Evolutionary conservation across 2,113 vertebrate species (phyloP).

Genomic region (Camelus bactrianus): DNA sequence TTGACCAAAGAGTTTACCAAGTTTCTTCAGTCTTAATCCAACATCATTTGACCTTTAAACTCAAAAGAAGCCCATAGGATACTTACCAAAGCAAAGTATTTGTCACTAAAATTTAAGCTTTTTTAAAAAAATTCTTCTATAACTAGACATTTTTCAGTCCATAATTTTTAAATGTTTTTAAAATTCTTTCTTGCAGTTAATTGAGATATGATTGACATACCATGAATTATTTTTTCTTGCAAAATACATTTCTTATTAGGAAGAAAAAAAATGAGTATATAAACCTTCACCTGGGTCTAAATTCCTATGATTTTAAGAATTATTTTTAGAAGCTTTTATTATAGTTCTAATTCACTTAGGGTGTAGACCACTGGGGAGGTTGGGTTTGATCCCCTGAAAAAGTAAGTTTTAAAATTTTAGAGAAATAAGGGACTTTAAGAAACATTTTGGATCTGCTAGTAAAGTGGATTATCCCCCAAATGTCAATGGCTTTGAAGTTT

Average conservation of each 20-base stretch:
- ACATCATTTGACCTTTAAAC: not conserved
- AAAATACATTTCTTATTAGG: not conserved
- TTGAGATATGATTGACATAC: too few relatives aligned
- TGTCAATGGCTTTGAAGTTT: not conserved
- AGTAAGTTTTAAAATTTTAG: not conserved
- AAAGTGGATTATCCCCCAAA: fast-evolving
- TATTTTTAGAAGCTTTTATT: not conserved
- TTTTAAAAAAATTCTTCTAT: not conserved
- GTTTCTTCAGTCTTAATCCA: too few relatives aligned
- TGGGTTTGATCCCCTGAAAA: not conserved
- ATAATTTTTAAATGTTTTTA: too few relatives aligned
- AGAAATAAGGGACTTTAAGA: not conserved
- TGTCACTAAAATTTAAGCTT: not conserved
- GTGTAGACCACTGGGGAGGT: not conserved
- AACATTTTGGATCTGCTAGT: not conserved
- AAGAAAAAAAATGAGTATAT: not conserved
- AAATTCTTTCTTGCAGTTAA: too few relatives aligned
- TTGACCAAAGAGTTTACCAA: not conserved
- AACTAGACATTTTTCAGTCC: not conserved
- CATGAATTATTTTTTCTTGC: not conserved
- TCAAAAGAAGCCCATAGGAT: not conserved
- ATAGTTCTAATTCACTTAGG: not conserved
- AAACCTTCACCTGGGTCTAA: not conserved
- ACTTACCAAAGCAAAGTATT: not conserved
- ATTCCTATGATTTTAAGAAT: not conserved